Evolutionary conservation across 2,888 invertebrate genomes (phyloP).

Genomic region (Aleiodes leptofemur): DNA sequence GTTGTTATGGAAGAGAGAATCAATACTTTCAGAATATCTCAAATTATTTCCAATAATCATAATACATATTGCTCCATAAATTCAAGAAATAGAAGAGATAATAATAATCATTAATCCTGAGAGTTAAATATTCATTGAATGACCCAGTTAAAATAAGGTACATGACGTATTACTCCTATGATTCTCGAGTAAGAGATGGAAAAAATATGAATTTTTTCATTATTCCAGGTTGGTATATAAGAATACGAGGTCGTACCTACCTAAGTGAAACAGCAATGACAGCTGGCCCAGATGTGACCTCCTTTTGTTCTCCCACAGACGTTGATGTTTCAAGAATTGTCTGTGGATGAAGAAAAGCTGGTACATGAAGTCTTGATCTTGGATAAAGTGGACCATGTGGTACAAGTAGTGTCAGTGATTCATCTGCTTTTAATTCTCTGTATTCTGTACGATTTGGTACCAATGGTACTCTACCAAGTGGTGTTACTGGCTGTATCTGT

Average conservation of each 20-base stretch:
- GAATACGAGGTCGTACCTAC: conserved; percentile 76
- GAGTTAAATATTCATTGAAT: conserved; percentile 4
- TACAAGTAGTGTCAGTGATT: conserved; percentile 88
- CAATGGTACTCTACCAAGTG: conserved; percentile 81
- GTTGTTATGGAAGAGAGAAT: not conserved
- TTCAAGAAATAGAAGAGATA: not conserved
- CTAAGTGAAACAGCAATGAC: conserved; percentile 89
- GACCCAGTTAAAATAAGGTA: not conserved
- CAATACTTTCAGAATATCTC: not conserved
- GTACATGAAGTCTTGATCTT: conserved; percentile 91
- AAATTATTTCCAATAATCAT: conserved; percentile 10
- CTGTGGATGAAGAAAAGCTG: conserved; percentile 87
- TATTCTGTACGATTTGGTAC: conserved; percentile 88
- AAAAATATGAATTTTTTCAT: too few relatives aligned
- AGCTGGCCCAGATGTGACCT: conserved; percentile 53
- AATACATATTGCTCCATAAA: not conserved
- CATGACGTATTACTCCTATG: too few relatives aligned
- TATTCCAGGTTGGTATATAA: too few relatives aligned
- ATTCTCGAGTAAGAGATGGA: too few relatives aligned
- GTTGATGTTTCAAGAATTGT: conserved; percentile 33
- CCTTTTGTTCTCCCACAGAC: conserved; percentile 36
- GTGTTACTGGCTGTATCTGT: conserved; percentile 80
- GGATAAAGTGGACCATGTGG: conserved; percentile 94
- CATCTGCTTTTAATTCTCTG: conserved; percentile 89
- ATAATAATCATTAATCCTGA: conserved; percentile 1